Evolutionary conservation across 2,888 invertebrate species (phyloP), one percentile per base, ranked within the genome.

Genomic region (Amphipyra berbera): DNA sequence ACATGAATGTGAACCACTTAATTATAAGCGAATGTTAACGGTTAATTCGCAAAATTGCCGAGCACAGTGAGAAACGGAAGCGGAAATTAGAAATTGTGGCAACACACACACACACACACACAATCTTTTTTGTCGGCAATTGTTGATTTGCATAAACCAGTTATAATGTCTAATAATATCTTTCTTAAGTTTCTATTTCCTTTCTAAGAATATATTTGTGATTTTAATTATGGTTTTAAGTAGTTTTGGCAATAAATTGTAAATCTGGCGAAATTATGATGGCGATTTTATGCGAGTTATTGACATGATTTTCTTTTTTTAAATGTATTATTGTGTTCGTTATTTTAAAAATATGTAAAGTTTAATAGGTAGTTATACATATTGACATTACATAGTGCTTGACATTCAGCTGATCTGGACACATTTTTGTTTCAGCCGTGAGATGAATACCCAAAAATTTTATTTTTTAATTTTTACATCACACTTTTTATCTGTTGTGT

Each of bases 1-100:
- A 65, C 62, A 47, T 53, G 66, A 68, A 76, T 73, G 73, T 73
- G 59, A 67, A 76, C 73, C 52, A 73, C 69, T 68, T 76, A 68
- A 41, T n/a, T n/a, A n/a, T 73, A 60, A 59, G 41, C 56, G 41
- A 58, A 52, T 75, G 56, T 62, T 62, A 56, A 67, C 52, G 44
- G 65, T 69, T 56, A 42, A 27, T 67, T 67, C 47, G 49, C 47
- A 53, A 76, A 68, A 79, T 77, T 60, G 57, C 48, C 52, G 52
- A 41, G 27, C 52, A 58, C 41, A 33, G 44, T 53, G 62, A 48
- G 66, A 61, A 79, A 78, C 75, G 78, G 79, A 78, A 78, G 68
- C 79, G 78, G 78, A 78, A 78, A 71, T 47, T 12, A 33, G 38
- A 57, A 71, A 74, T 56, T 59, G 67, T 63, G 61, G 62, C 55